A percentile compares a stretch with the other conserved stretches of the same genome.
Conservation (phyloP, 1,140 invertebrate genomes). For the Sitobion miscanthi region DNA sequence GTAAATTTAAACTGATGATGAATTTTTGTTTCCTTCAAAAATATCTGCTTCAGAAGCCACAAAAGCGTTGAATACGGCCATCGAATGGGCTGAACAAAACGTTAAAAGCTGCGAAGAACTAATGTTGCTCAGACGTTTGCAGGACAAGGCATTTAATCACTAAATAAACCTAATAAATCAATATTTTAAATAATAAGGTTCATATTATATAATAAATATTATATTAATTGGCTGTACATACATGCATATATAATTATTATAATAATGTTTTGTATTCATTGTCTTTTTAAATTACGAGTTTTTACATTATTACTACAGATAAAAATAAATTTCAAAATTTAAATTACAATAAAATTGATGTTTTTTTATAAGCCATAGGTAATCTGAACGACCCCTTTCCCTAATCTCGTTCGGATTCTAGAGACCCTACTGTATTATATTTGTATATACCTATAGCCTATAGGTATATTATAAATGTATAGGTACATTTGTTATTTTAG, state of each 20-base stretch:
- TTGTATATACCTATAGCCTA: no score
- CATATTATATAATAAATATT: not conserved
- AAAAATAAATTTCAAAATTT: not conserved
- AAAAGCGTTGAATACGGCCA: no score
- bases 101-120: no score
- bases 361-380: not conserved
- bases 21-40: not conserved
- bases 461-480: no score
- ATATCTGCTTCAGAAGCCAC: slow-evolving; percentile 24
- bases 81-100: no score
- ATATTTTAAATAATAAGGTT: not conserved
- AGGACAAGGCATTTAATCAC: no score
- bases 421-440: no score
- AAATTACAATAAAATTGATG: not conserved
- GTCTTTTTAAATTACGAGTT: not conserved
- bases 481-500: no score
- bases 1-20: not conserved
- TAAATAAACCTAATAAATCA: not conserved
- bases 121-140: no score
- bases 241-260: not conserved
- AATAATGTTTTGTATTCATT: no score
- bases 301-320: not conserved
- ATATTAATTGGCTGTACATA: not conserved
- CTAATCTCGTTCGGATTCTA: no score
- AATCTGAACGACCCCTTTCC: no score